phyloP scores from a whole-genome alignment of 2,113 vertebrate species.

The Chamaetylas fuelleborni region DNA sequence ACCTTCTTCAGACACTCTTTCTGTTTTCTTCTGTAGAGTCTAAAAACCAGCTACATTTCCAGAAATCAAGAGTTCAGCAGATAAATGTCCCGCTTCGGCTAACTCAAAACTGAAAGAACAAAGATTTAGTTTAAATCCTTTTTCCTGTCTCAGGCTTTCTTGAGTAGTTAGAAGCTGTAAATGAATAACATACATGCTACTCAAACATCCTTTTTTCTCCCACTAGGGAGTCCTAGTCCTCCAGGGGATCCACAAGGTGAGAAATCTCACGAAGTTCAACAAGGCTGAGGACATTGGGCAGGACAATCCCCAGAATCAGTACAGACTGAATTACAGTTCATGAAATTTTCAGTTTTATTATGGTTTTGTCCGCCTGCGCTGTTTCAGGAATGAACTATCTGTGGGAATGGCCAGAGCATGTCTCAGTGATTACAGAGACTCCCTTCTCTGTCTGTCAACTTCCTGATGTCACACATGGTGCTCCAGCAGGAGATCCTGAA shows the following conservation, averaged over 20 bases:
- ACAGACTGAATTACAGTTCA: not conserved
- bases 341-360: not conserved
- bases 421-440: not conserved
- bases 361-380: not conserved
- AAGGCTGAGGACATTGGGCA: not conserved
- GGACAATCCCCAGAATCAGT: not conserved
- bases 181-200: not conserved
- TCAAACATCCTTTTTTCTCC: not conserved
- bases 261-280: not conserved
- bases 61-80: not conserved
- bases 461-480: fast-evolving
- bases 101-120: not conserved
- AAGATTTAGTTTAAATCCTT: not conserved
- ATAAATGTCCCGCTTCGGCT: not conserved
- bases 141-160: not conserved
- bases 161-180: not conserved
- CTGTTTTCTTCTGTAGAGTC: not conserved
- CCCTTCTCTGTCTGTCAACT: not conserved
- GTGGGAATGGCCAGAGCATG: not conserved
- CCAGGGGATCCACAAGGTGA: not conserved
- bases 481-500: not conserved
- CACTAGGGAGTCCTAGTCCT: not conserved
- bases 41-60: not conserved
- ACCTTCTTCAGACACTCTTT: not conserved
- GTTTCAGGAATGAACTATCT: not conserved